phyloP scores from a whole-genome alignment of 1,140 invertebrate genomes.

The Zaprionus taronus region DNA sequence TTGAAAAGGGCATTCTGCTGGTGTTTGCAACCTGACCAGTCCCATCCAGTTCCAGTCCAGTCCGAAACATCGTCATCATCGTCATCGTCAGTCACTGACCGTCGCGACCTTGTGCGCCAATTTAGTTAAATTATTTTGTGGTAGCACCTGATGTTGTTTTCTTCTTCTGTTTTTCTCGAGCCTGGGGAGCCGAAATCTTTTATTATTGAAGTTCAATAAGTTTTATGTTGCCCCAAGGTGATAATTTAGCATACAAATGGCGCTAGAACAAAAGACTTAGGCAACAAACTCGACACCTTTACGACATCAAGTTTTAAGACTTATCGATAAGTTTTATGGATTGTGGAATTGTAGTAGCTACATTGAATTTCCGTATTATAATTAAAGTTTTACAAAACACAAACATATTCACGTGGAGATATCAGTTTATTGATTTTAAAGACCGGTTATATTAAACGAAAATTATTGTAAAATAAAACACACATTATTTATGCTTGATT shows the following conservation, averaged over 20 bases:
- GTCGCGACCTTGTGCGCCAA: slow-evolving; percentile 56
- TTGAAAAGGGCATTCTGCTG: slow-evolving; percentile 55
- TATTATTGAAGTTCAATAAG: slow-evolving; percentile 51
- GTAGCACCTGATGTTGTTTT: slow-evolving; percentile 30
- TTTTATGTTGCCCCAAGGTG: slow-evolving; percentile 55
- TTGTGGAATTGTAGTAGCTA: background rate
- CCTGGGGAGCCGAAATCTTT: slow-evolving; percentile 32
- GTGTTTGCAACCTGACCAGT: slow-evolving; percentile 16
- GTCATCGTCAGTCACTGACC: slow-evolving; percentile 66
- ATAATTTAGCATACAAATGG: slow-evolving; percentile 58
- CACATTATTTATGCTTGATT: background rate
- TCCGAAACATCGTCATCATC: slow-evolving; percentile 8
- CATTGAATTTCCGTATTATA: background rate
- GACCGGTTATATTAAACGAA: background rate
- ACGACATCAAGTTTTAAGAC: background rate
- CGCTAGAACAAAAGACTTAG: slow-evolving; percentile 76
- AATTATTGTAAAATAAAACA: background rate
- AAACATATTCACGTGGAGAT: background rate
- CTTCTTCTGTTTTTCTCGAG: slow-evolving; percentile 1
- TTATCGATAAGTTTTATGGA: background rate
- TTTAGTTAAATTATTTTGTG: slow-evolving; percentile 66
- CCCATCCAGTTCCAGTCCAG: slow-evolving; percentile 30
- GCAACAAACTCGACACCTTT: slow-evolving; percentile 59
- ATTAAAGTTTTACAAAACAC: background rate
- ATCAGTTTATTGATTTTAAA: background rate